Evolutionary conservation across 2,113 vertebrate genomes (phyloP), one percentile per base, ranked within the genome.

Genomic region (Noctilio leporinus): DNA sequence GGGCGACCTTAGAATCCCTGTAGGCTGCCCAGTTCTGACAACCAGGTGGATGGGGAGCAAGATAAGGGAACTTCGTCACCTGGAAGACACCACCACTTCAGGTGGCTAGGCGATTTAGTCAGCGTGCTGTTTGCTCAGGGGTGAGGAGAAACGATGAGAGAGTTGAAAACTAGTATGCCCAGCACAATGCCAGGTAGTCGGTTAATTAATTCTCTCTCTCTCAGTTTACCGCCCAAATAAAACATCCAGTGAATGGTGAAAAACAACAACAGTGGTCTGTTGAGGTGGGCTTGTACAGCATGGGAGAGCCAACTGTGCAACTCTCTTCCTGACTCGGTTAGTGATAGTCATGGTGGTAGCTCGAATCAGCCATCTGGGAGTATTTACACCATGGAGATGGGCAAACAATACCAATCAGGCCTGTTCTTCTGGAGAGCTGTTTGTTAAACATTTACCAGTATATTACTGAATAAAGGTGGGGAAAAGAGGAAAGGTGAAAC

Each of bases 211-310:
- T 84, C 49, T 72, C 72, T 76, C 33, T 22, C 80, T 87, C 28
- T 90, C 16, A 55, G 38, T 73, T 75, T 57, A 51, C 38, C 26
- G 57, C 69, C 17, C 59, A 87, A 92, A 78, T 28, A 96, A 94
- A 87, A 55, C 62, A 65, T 26, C n/a, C 40, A 35, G 45, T 40
- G 65, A 10, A 20, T 28, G 24, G 24, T 83, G 57, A 53, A 64
- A 65, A 65, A 78, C 19, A 89, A 94, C 28, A 82, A n/a, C 20
- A 43, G 55, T 40, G 26, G 20, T 49, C 8, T 73, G 85, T 30
- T 59, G n/a, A 73, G 26, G 51, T 24, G 85, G 81, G 20, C 53
- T 90, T 38, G 53, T 12, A 59, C 28, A 55, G 40, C 51, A 30
- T 55, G 19, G 17, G 26, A 57, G 47, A 86, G 62, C 33, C 33